Conservation (phyloP, 2,888 invertebrate species). For the Parasteatoda lunata region DNA sequence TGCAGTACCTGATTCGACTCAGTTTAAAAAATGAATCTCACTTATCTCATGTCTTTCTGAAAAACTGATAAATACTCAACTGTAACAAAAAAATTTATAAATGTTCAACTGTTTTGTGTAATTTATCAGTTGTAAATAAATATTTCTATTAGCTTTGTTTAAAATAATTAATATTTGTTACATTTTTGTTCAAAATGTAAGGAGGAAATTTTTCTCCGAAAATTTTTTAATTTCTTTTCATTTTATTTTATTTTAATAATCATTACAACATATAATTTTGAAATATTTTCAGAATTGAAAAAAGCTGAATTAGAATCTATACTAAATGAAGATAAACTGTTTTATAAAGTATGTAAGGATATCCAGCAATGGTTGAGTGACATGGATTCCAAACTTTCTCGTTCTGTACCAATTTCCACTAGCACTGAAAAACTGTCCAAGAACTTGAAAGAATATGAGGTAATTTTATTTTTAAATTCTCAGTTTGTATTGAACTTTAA, state of each 20-base stretch:
- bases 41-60: neutral
- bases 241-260: too few species aligned
- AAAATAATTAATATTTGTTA: too few species aligned
- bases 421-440: conserved; percentile 86
- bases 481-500: neutral
- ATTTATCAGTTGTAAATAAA: too few species aligned
- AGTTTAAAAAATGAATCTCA: neutral
- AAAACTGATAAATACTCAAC: too few species aligned
- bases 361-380: conserved; percentile 92
- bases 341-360: conserved; percentile 90
- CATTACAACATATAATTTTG: too few species aligned
- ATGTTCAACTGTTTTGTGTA: too few species aligned
- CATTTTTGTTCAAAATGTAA: too few species aligned
- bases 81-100: too few species aligned
- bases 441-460: conserved; percentile 88
- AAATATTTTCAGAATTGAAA: conserved; percentile 67
- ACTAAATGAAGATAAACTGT: conserved; percentile 87
- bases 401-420: conserved; percentile 88
- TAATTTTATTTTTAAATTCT: neutral
- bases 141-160: too few species aligned
- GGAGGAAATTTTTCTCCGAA: too few species aligned
- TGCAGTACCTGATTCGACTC: neutral
- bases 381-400: conserved; percentile 84
- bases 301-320: conserved; percentile 93
- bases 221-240: too few species aligned